Evolutionary conservation across 2,888 invertebrate species (phyloP), one percentile per base, ranked within the genome.

Genomic region (Griposia aprilina): DNA sequence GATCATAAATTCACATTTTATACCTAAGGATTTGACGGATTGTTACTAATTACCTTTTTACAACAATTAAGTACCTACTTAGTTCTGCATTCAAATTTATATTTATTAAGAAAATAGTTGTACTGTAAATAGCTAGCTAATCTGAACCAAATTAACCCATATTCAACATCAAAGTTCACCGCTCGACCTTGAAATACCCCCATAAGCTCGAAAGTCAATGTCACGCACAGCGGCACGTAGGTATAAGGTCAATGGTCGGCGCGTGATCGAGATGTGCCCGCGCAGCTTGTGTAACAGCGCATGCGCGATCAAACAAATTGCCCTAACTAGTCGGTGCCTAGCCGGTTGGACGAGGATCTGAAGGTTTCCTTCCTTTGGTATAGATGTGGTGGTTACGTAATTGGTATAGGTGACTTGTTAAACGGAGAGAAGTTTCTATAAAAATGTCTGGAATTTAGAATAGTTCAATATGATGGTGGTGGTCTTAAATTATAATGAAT

Each of bases 171-270:
- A 66, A 55, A 76, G 36, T 52, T 65, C 36, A 68, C 75, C 67
- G 78, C 57, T 20, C 10, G 75, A 78, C 88, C 88, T 90, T 89
- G 80, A 83, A 88, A 82, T 69, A 62, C 76, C 60, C 63, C 82
- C 83, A 81, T 84, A 87, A 69, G 79, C 63, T 80, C 76, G 66
- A 82, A 81, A 83, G 84, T 89, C 93, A 93, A 93, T 91, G 93
- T 92, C 92, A 88, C 80, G 60, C 26, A 74, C 82, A 81, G 71
- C 75, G 76, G 85, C 91, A 91, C 91, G 89, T 91, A 91, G 91
- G 89, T 91, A 90, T 87, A 89, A 91, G 91, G 92, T 90, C 91
- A 92, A 92, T 89, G 85, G 90, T 84, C 89, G 85, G 77, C 66
- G 90, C 92, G 91, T 92, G 92, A 79, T 80, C 72, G 78, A 71